Evolutionary conservation across 92 coral and sea anemone species (phyloP), one percentile per base, ranked within the genome.

Genomic region (Phenganax marumi): DNA sequence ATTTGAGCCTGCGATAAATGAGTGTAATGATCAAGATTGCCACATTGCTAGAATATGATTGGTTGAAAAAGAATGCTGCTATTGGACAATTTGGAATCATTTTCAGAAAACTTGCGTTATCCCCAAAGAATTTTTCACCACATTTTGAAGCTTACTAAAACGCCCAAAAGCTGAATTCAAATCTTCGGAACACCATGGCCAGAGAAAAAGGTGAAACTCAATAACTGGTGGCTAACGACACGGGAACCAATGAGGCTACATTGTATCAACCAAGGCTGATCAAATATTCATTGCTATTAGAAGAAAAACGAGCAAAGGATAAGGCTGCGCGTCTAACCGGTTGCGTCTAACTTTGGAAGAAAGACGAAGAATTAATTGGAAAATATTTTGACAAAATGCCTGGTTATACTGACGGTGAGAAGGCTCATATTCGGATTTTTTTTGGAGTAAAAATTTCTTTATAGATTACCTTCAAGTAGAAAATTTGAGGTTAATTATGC

Each of bases 271-370:
- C 43, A 33, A 33, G 43, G 43, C 5, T 16, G 47, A 48, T 78
- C 7, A 60, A 78, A 26, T 26, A 78, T 78, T 78, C 47, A 78
- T 77, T 12, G 70, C 56, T 77, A 22, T 53, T 19, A 61, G n/a
- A 19, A 17, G 49, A 25, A 33, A 23, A 3, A 62, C 83, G 60
- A 78, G 73, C 83, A 43, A 51, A 57, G 77, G 58, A 51, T 12
- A 74, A 56, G 26, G 62, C 12, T n/a, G 5, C 55, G 83, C 83
- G 83, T 62, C 80, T 46, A 63, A 78, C 83, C 83, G 60, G 83
- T 78, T 78, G 61, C 83, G 60, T 68, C 39, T 49, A 13, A 14
- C 11, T 5, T 68, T 0, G 43, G 3, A 47, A 24, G 49, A 24
- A 3, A 66, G 11, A 66, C 50, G 2, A 18, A 7, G 8, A 22